phyloP scores from a whole-genome alignment of 2,113 vertebrate genomes.

The Oxyruncus cristatus region DNA sequence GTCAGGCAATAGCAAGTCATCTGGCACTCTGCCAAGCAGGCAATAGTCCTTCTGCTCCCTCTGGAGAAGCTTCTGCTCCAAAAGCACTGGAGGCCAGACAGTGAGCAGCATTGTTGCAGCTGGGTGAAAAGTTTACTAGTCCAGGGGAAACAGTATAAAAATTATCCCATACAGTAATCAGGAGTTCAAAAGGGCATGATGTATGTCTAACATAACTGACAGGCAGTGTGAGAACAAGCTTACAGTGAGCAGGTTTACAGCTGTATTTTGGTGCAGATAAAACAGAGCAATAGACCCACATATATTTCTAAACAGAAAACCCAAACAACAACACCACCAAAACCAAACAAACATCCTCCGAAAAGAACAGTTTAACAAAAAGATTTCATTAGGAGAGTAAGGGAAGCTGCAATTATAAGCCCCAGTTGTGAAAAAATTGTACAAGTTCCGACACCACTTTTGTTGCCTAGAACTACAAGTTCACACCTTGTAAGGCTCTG shows the following conservation, averaged over 20 bases:
- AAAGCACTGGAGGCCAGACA: background rate
- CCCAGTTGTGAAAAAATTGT: background rate
- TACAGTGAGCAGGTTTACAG: background rate
- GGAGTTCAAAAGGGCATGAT: background rate
- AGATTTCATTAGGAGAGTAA: background rate
- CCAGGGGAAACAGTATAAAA: background rate
- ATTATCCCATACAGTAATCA: background rate
- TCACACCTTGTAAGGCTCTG: background rate
- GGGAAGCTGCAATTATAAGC: background rate
- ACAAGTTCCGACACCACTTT: background rate
- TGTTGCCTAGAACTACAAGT: background rate
- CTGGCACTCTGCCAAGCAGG: background rate
- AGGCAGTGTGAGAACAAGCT: background rate
- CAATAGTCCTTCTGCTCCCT: background rate
- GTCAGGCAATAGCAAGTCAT: background rate
- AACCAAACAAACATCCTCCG: background rate
- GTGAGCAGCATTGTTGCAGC: background rate
- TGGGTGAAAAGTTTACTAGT: conserved; percentile 10
- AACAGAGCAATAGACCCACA: background rate
- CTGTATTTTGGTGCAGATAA: background rate
- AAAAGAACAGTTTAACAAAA: background rate
- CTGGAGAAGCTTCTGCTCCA: background rate
- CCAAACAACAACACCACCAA: accelerated
- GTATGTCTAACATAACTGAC: background rate
- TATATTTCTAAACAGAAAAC: background rate